Evolutionary conservation across 2,797 vertebrate genomes (phyloP).

Genomic region (Vipera latastei): DNA sequence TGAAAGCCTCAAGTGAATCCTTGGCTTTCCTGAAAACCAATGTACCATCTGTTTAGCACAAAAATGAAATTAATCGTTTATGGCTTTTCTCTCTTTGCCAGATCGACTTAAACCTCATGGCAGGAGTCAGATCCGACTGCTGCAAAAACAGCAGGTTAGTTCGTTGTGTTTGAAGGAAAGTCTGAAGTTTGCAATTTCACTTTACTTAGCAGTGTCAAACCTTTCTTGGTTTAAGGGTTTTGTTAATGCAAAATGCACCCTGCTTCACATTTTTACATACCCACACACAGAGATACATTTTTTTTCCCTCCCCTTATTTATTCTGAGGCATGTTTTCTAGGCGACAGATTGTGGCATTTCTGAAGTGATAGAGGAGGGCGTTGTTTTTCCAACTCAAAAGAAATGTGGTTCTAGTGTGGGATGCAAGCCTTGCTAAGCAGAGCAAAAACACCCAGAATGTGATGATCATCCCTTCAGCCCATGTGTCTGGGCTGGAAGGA

Average conservation of each 20-base stretch:
- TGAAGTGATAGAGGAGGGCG: conserved; percentile 18
- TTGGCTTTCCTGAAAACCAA: background rate
- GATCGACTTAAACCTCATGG: background rate
- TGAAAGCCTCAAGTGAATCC: background rate
- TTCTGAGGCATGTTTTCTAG: conserved; percentile 45
- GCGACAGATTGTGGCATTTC: conserved; percentile 30
- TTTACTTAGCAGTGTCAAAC: conserved; percentile 23
- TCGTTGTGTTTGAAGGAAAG: conserved; percentile 23
- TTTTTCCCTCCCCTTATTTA: conserved; percentile 12
- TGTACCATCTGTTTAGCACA: background rate
- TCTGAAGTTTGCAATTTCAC: background rate
- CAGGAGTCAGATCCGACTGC: background rate
- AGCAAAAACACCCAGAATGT: background rate
- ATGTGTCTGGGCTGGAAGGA: background rate
- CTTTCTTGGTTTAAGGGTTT: background rate
- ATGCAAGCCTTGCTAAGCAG: background rate
- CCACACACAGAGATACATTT: conserved; percentile 39
- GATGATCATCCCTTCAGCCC: background rate
- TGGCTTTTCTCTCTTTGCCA: background rate
- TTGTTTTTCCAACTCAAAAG: conserved; percentile 7
- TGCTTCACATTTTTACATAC: background rate
- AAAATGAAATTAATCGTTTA: background rate
- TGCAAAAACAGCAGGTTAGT: background rate
- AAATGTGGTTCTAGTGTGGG: background rate
- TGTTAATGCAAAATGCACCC: conserved; percentile 20